These are phyloP conservation scores for Stenodema calcarata DNA, from an alignment of 2,888 invertebrate genomes.

Conservation along the genomic window DNA sequence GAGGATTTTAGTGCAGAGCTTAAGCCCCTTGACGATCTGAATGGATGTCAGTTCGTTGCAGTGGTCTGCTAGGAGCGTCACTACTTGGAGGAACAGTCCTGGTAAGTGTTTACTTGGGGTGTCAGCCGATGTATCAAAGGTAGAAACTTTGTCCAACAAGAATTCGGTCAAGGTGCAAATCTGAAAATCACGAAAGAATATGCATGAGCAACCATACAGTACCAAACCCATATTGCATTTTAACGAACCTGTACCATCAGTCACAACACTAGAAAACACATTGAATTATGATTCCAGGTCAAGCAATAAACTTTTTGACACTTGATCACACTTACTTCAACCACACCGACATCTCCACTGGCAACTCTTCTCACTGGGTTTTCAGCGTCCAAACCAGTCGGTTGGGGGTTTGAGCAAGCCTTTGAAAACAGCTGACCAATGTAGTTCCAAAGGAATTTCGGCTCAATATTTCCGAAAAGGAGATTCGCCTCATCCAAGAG, in stretches of 20 bases:
- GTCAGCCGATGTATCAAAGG: conserved; percentile 75
- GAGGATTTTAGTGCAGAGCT: conserved; percentile 75
- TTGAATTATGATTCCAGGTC: no score
- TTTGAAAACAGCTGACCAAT: conserved; percentile 71
- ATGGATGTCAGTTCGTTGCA: conserved; percentile 66
- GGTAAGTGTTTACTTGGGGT: conserved; percentile 80
- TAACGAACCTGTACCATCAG: no score
- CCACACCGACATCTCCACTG: conserved; percentile 68
- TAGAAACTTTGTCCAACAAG: conserved; percentile 75
- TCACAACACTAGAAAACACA: no score
- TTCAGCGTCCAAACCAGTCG: conserved; percentile 51
- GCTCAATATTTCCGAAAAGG: conserved; percentile 81
- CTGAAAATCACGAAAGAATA: conserved; percentile 62
- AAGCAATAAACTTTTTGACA: no score
- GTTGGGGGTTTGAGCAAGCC: conserved; percentile 62
- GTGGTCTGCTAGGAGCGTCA: conserved; percentile 68
- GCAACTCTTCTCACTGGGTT: conserved; percentile 66
- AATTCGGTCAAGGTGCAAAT: conserved; percentile 77
- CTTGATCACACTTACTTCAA: conserved; percentile 56
- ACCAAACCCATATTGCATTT: no score
- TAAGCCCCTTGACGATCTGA: conserved; percentile 72
- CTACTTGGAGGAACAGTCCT: conserved; percentile 74
- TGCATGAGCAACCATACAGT: no score
- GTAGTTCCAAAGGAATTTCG: conserved; percentile 86
- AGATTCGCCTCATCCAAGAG: conserved; percentile 84